Percentiles rank a stretch among this genome's conserved stretches.
These are phyloP conservation scores for Rhagium mordax DNA, from an alignment of 2,888 invertebrate species.

Conservation along the genomic window DNA sequence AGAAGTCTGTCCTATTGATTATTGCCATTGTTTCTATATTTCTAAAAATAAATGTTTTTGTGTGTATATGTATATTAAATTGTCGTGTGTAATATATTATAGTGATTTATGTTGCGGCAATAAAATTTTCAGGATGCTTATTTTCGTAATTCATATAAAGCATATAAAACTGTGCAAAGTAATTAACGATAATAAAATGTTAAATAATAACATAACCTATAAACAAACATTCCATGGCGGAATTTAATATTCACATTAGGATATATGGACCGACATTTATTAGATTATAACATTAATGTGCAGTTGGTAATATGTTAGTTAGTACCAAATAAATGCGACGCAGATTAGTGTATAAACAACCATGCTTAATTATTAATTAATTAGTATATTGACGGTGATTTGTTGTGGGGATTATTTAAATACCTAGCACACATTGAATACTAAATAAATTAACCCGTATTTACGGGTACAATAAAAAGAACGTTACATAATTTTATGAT, in stretches of 20 bases:
- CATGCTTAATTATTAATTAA: constrained; percentile 19
- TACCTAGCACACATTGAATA: background rate
- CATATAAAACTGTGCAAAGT: background rate
- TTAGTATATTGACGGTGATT: background rate
- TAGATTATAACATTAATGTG: constrained; percentile 13
- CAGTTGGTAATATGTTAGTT: background rate
- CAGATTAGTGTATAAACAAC: background rate
- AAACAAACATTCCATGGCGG: constrained; percentile 13
- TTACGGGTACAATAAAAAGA: background rate
- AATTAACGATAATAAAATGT: constrained; percentile 4
- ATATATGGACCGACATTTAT: constrained; percentile 12
- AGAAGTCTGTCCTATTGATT: no score
- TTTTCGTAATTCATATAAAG: background rate
- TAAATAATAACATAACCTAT: constrained; percentile 7
- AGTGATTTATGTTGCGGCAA: no score
- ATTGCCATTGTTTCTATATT: no score
- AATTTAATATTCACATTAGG: constrained; percentile 14
- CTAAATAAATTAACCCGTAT: background rate
- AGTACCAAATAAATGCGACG: constrained; percentile 14
- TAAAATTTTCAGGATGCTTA: background rate
- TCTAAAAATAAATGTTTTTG: no score
- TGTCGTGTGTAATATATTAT: no score
- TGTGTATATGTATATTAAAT: no score
- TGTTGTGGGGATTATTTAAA: background rate
- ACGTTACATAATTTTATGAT: no score